Evolutionary conservation across 2,797 vertebrate genomes (phyloP), one percentile per base, ranked within the genome.

Genomic region (Myioborus miniatus): DNA sequence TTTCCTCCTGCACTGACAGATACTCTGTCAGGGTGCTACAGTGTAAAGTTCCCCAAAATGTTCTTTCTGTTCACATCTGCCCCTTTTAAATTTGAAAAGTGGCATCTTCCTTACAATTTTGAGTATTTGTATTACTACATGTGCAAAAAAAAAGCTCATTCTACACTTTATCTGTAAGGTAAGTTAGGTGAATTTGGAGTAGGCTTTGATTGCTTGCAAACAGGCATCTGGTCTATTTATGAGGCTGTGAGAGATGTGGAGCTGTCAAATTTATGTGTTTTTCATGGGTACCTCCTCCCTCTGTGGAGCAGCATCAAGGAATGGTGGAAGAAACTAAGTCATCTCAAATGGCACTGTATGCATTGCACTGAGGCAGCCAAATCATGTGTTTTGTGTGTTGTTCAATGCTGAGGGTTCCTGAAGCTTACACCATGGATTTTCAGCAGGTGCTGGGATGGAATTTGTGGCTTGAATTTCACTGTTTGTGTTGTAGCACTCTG

Each of bases 361-460:
- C 22, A 8, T 41, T 47, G 37, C 2, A 3, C 21, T 49, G 34
- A 49, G 76, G 23, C 72, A 62, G 43, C 8, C 50, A 72, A 39
- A 41, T 44, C 0, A 0, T 7, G 1, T n/a, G 12, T 32, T 30
- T 37, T 10, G 10, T 34, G 18, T 52, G 5, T 46, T 68, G 52
- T 50, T 70, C 78, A 44, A 41, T 6, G 4, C 26, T 65, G 29
- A 64, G 37, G 24, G 8, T 29, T 86, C 21, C 13, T 50, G 63
- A 58, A 76, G 30, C 36, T 88, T 65, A 12, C 5, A 29, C 15
- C 7, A 43, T 81, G 17, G 4, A 2, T 72, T 89, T 79, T 13
- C 6, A 17, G 26, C 27, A 76, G 69, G 6, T 60, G 32, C 69
- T 69, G 37, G 15, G 21, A 10, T 55, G 63, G 58, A 53, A 47